These are phyloP conservation scores for Harpalus rufipes DNA, from an alignment of 2,888 invertebrate genomes.

Conservation along the genomic window DNA sequence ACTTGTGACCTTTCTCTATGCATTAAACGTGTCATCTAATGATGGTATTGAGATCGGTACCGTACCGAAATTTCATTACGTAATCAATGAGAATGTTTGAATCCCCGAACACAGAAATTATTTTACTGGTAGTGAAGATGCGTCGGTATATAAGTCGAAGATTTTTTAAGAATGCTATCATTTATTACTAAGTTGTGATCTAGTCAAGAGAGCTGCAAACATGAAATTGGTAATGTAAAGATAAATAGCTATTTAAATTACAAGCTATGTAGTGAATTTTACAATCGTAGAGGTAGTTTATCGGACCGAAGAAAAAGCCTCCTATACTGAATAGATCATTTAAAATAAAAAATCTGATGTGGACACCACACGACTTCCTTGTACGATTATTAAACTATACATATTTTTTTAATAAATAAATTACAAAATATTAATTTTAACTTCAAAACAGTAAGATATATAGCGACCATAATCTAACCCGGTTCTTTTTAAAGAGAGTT, in stretches of 20 bases:
- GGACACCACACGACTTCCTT: too few species aligned
- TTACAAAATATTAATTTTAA: too few species aligned
- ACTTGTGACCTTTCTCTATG: slow-evolving; percentile 60
- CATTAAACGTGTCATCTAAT: slow-evolving; percentile 20
- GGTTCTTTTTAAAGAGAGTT: too few species aligned
- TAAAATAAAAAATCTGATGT: too few species aligned
- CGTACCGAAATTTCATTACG: slow-evolving; percentile 24
- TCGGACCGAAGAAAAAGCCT: too few species aligned
- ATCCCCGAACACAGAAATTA: slow-evolving; percentile 1
- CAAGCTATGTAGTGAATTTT: background rate
- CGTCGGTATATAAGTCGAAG: slow-evolving; percentile 15
- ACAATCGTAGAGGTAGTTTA: too few species aligned
- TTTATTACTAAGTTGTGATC: slow-evolving; percentile 34
- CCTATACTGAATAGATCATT: too few species aligned
- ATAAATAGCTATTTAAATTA: background rate
- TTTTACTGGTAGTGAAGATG: slow-evolving; percentile 29
- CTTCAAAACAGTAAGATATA: too few species aligned
- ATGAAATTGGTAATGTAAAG: slow-evolving; percentile 46
- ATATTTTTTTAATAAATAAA: too few species aligned
- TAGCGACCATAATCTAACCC: too few species aligned
- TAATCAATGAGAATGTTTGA: slow-evolving; percentile 10
- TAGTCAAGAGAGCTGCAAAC: slow-evolving; percentile 25
- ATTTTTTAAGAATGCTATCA: slow-evolving; percentile 34
- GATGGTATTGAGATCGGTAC: slow-evolving; percentile 31
- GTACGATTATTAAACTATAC: too few species aligned